Evolutionary conservation across 1,140 invertebrate genomes (phyloP).

Genomic region (Trachymyrmex septentrionalis): DNA sequence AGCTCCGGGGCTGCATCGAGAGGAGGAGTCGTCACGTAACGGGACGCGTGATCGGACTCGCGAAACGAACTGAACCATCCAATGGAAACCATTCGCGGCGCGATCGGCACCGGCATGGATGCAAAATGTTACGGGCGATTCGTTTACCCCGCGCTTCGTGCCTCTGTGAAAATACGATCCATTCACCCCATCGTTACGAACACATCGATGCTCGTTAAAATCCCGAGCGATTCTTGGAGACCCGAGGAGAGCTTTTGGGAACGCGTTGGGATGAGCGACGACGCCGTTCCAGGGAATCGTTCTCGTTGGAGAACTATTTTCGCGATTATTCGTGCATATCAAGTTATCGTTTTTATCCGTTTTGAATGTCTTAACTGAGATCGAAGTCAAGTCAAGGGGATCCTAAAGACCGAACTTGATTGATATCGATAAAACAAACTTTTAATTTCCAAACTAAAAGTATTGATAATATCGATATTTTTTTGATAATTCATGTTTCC

Average conservation of each 20-base stretch:
- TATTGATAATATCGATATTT: too few relatives aligned
- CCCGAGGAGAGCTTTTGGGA: neutral
- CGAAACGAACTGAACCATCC: constrained; percentile 28
- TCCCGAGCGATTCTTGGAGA: constrained; percentile 18
- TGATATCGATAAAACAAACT: too few relatives aligned
- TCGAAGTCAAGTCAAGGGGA: constrained; percentile 1
- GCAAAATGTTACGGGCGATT: constrained; percentile 63
- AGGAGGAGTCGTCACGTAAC: constrained; percentile 61
- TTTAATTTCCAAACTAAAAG: too few relatives aligned
- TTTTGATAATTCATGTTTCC: too few relatives aligned
- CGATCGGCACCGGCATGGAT: constrained; percentile 56
- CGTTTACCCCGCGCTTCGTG: neutral
- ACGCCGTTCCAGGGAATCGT: constrained; percentile 17
- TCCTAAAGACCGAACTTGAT: too few relatives aligned
- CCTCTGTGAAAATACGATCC: constrained; percentile 15
- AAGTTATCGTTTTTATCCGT: constrained; percentile 1
- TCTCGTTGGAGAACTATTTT: constrained; percentile 20
- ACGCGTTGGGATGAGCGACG: constrained; percentile 22
- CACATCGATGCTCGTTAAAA: constrained; percentile 51
- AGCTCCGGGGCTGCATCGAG: constrained; percentile 1
- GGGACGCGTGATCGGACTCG: constrained; percentile 60
- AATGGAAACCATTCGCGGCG: constrained; percentile 47
- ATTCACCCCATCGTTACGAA: constrained; percentile 42
- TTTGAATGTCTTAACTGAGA: neutral
- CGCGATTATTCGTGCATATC: constrained; percentile 49